Conservation (phyloP, 2,113 vertebrate genomes). For the Atractosteus spatula region DNA sequence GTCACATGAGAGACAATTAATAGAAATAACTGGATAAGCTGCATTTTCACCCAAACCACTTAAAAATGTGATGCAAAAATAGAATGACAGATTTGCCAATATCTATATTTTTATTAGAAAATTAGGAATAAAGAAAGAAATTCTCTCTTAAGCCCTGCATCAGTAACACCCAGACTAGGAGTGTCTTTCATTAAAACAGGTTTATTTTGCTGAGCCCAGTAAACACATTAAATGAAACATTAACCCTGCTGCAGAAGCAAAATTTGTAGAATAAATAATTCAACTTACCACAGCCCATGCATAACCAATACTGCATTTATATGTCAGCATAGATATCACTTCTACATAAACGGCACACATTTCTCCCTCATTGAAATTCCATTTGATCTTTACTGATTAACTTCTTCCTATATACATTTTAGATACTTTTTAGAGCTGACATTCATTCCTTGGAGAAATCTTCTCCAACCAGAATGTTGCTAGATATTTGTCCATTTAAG, state of each 20-base stretch:
- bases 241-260: slow-evolving; percentile 8
- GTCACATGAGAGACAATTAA: no score
- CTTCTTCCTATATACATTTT: background rate
- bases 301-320: slow-evolving; percentile 2
- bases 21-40: no score
- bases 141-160: no score
- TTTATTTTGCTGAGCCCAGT: slow-evolving; percentile 11
- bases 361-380: slow-evolving; percentile 1
- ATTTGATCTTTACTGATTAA: background rate
- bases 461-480: background rate
- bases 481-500: background rate
- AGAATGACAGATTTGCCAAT: no score
- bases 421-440: background rate
- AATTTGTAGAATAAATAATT: slow-evolving; percentile 15
- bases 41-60: no score
- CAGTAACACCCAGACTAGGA: background rate
- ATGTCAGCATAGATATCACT: background rate
- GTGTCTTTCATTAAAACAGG: background rate
- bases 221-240: background rate
- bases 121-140: no score
- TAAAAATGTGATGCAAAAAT: no score
- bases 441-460: background rate
- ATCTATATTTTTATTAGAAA: no score
- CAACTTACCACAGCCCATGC: background rate
- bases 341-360: background rate